Conservation (phyloP, 2,113 vertebrate species). For the Rallus limicola region DNA sequence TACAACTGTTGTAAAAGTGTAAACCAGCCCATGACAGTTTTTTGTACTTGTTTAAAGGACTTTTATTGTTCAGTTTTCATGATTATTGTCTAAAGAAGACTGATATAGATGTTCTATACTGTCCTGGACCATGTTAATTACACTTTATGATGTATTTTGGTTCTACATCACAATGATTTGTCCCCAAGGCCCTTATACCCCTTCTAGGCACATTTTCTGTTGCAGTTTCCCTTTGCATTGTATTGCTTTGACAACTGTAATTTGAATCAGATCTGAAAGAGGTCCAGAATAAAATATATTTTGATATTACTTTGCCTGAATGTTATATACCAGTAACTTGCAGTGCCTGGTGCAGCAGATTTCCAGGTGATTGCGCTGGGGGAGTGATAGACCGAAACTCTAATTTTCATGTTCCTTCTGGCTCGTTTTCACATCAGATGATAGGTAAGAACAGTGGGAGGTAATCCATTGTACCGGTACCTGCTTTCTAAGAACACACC, state of each 20-base stretch:
- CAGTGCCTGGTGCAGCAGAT: conserved; percentile 20
- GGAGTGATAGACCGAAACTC: neutral
- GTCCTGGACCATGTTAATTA: conserved; percentile 91
- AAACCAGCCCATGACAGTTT: conserved; percentile 86
- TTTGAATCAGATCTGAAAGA: conserved; percentile 96
- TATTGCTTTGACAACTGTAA: conserved; percentile 98
- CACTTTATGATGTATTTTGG: conserved; percentile 85
- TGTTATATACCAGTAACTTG: conserved; percentile 69
- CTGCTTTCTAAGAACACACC: neutral
- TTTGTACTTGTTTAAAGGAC: conserved; percentile 94
- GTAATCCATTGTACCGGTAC: neutral
- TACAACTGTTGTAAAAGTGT: conserved; percentile 83
- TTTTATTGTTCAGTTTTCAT: conserved; percentile 95
- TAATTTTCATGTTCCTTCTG: conserved; percentile 31
- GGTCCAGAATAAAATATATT: conserved; percentile 99
- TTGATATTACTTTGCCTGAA: conserved; percentile 92
- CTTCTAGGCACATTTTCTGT: conserved; percentile 85
- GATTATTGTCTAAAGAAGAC: conserved; percentile 88
- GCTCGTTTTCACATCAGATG: neutral
- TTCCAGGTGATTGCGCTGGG: neutral
- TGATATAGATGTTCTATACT: conserved; percentile 87
- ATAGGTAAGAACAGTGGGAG: neutral
- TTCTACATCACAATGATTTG: conserved; percentile 86
- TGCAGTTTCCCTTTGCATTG: conserved; percentile 90
- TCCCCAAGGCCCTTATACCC: conserved; percentile 77